Evolutionary conservation across 1,140 invertebrate species (phyloP), one percentile per base, ranked within the genome.

Genomic region (Heterodera carotae): DNA sequence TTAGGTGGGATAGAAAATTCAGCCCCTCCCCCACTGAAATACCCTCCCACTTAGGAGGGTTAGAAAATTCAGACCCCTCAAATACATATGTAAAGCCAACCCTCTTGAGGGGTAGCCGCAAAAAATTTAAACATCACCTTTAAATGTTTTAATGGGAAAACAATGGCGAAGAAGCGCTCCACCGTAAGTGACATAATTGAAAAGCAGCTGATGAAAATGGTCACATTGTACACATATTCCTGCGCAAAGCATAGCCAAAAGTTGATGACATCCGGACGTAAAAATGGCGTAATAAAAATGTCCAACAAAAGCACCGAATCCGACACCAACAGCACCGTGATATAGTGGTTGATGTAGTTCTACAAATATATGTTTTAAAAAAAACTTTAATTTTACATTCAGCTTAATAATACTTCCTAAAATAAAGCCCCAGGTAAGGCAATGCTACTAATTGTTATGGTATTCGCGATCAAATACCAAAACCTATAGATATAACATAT

Each of bases 151-250:
- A 56, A 56, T 56, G 48, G 48, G 48, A 56, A 56, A 56, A 56
- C 48, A 56, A 56, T 56, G 48, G 48, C 48, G 22, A 56, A 56
- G 18, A 56, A 56, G 12, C 48, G 48, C 48, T 56, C 48, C 48
- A 56, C 12, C 18, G 48, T 56, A 56, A 56, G 48, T 56, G 48
- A 56, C 48, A 56, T 56, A 56, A 56, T 56, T 15, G 48, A 56
- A 56, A 56, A 56, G 22, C 48, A 56, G 48, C 48, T 56, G 48
- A 56, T 56, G 48, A 56, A 56, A 56, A 56, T 56, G 12, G 48
- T 56, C 48, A 56, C 48, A 56, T 56, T 56, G 48, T 56, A 56
- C 12, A 56, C 22, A 56, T 56, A 56, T 56, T 56, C 48, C 3
- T 56, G 48, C 5, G 48, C 48, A 56, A 56, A 56, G 22, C 48